Evolutionary conservation across 2,797 vertebrate species (phyloP).

Genomic region (Enoplosus armatus): DNA sequence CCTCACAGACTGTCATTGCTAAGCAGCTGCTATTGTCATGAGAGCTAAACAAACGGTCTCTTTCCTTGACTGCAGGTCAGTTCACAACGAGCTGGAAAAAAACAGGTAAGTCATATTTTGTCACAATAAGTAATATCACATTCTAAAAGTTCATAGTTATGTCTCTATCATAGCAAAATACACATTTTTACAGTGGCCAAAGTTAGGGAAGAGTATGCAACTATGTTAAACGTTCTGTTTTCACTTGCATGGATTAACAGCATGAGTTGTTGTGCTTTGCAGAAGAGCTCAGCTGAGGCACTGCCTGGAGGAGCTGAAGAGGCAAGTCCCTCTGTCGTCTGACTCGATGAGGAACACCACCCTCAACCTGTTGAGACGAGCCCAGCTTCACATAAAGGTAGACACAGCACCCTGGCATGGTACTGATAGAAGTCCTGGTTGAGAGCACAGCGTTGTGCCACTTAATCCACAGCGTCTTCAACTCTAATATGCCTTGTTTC

Average conservation of each 20-base stretch:
- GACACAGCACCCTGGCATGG: background rate
- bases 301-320: conserved; percentile 93
- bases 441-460: background rate
- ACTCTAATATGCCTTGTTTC: background rate
- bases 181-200: background rate
- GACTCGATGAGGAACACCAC: conserved; percentile 91
- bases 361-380: conserved; percentile 91
- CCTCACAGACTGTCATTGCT: background rate
- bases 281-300: conserved; percentile 93
- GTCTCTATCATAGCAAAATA: background rate
- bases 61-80: conserved; percentile 84
- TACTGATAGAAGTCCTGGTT: too few species aligned
- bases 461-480: background rate
- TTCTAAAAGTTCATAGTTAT: background rate
- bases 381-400: conserved; percentile 95
- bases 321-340: conserved; percentile 91
- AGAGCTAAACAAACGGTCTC: conserved; percentile 17
- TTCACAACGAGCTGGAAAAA: conserved; percentile 97
- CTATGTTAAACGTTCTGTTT: background rate
- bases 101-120: conserved; percentile 87
- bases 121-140: background rate
- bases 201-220: background rate
- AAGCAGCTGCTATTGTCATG: background rate
- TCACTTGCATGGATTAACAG: background rate
- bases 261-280: conserved; percentile 8